These are phyloP conservation scores for Platycercus adscitus DNA, from an alignment of 2,113 vertebrate species.

Conservation along the genomic window DNA sequence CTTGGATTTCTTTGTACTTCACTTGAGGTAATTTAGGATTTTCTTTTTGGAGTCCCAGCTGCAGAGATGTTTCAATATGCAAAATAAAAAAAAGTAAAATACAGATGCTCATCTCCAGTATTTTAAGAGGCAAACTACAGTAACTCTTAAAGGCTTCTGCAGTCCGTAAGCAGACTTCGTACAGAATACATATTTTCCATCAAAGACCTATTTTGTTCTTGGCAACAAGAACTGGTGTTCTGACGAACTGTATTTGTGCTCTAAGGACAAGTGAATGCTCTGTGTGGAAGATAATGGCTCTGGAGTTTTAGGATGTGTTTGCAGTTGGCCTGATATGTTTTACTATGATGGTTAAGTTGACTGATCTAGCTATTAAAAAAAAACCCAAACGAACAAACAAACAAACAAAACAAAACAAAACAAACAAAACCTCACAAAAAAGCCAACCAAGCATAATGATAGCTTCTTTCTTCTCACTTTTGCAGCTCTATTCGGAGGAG, in stretches of 20 bases:
- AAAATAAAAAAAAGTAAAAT: neutral
- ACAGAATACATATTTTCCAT: neutral
- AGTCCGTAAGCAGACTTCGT: neutral
- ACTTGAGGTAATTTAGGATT: neutral
- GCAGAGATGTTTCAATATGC: neutral
- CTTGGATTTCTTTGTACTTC: neutral
- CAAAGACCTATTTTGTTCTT: neutral
- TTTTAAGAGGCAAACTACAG: neutral
- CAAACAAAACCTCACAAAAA: neutral
- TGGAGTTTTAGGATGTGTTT: neutral
- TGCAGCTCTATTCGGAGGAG: neutral
- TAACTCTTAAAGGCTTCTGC: neutral
- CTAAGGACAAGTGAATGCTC: neutral
- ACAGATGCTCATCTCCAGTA: neutral
- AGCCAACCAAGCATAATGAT: neutral
- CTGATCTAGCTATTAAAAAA: neutral
- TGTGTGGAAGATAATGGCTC: neutral
- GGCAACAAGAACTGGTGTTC: neutral
- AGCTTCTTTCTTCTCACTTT: neutral
- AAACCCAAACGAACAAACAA: neutral
- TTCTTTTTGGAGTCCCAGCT: neutral
- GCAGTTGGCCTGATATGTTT: neutral
- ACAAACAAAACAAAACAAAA: rapidly evolving
- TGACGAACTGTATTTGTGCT: neutral
- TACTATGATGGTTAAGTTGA: neutral